These are phyloP conservation scores for Plusia festucae DNA, from an alignment of 2,888 invertebrate genomes.

Conservation along the genomic window DNA sequence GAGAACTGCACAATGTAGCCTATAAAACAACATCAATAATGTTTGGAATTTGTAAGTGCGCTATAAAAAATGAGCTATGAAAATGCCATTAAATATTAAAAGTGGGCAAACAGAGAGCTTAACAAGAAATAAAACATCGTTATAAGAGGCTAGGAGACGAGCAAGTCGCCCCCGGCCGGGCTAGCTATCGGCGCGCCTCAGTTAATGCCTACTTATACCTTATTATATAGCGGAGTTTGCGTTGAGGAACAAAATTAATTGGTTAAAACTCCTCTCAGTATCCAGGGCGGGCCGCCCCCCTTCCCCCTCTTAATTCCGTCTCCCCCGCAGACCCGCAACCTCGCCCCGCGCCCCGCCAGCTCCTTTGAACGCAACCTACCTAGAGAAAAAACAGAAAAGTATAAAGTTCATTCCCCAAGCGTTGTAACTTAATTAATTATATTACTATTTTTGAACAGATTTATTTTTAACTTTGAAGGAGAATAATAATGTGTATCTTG, in stretches of 20 bases:
- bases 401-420: slow-evolving; percentile 82
- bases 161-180: slow-evolving; percentile 83
- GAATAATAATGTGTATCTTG: not conserved
- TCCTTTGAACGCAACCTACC: slow-evolving; percentile 90
- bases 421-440: slow-evolving; percentile 86
- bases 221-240: slow-evolving; percentile 90
- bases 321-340: slow-evolving; percentile 69
- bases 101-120: slow-evolving; percentile 89
- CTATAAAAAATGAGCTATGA: slow-evolving; percentile 88
- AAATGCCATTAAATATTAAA: slow-evolving; percentile 89
- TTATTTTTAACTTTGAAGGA: slow-evolving; percentile 24
- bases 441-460: slow-evolving; percentile 18
- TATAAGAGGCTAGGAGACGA: slow-evolving; percentile 84
- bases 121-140: slow-evolving; percentile 90
- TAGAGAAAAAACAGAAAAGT: slow-evolving; percentile 90
- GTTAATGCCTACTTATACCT: slow-evolving; percentile 90
- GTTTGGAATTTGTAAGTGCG: slow-evolving; percentile 86
- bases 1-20: slow-evolving; percentile 50
- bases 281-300: slow-evolving; percentile 86
- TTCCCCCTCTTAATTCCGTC: slow-evolving; percentile 85
- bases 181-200: slow-evolving; percentile 88
- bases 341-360: slow-evolving; percentile 79
- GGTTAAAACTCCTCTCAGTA: slow-evolving; percentile 90
- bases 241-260: slow-evolving; percentile 90
- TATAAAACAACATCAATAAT: slow-evolving; percentile 83